These are phyloP conservation scores for Medauroidea extradentata DNA, from an alignment of 1,140 invertebrate species.

Conservation along the genomic window DNA sequence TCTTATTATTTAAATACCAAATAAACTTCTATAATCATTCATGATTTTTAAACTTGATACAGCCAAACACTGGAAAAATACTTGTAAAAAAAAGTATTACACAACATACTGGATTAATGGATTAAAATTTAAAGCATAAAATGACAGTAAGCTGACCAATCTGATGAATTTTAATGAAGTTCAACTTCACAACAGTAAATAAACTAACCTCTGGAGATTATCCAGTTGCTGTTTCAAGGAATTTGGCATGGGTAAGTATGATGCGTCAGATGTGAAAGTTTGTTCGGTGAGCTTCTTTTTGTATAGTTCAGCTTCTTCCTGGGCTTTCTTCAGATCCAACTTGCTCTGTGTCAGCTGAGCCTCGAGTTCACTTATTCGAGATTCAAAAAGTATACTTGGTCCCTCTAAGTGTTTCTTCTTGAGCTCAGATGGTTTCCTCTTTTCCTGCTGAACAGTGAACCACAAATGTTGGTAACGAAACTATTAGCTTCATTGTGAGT, in stretches of 20 bases:
- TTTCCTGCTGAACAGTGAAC: neutral
- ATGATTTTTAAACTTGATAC: no score
- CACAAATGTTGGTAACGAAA: no score
- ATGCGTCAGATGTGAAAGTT: slow-evolving; percentile 36
- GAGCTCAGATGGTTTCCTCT: neutral
- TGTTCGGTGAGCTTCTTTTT: slow-evolving; percentile 55
- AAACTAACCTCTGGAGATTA: slow-evolving; percentile 53
- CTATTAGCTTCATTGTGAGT: no score
- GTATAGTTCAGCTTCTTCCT: slow-evolving; percentile 60
- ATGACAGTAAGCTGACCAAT: no score
- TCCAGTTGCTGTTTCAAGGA: slow-evolving; percentile 60
- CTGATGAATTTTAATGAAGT: no score
- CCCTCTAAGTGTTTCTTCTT: slow-evolving; percentile 43
- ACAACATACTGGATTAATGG: no score
- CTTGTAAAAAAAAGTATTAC: no score
- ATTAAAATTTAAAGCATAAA: no score
- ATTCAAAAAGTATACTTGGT: slow-evolving; percentile 73
- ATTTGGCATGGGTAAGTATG: slow-evolving; percentile 13
- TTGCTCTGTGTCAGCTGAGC: slow-evolving; percentile 71
- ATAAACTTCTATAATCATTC: no score
- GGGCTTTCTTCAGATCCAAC: slow-evolving; percentile 66
- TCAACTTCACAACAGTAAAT: neutral
- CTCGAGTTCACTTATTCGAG: slow-evolving; percentile 75
- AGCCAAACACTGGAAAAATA: no score
- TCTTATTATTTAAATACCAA: no score